Percentiles rank a stretch among this genome's conserved stretches.
These are phyloP conservation scores for Cyprinodon variegatus DNA, from an alignment of 2,113 vertebrate species.

Conservation along the genomic window DNA sequence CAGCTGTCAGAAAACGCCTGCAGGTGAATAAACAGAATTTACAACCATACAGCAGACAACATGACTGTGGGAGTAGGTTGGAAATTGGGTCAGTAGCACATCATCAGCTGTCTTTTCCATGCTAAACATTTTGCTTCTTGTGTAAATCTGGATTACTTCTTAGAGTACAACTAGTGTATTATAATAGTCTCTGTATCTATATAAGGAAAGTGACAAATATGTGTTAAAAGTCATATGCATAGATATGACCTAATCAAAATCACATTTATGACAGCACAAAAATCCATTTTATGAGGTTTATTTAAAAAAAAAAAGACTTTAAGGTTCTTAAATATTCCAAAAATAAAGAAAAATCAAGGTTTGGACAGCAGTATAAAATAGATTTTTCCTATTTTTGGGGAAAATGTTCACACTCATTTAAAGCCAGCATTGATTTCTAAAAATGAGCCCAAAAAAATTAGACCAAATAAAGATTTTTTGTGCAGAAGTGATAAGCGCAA, in stretches of 20 bases:
- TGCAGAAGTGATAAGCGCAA: background rate
- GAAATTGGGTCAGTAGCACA: constrained; percentile 48
- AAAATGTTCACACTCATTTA: background rate
- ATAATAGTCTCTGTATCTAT: constrained; percentile 33
- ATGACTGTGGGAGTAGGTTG: constrained; percentile 43
- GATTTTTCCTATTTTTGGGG: background rate
- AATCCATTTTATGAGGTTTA: background rate
- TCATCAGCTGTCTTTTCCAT: constrained; percentile 16
- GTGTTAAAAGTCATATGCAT: background rate
- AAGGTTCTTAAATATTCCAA: background rate
- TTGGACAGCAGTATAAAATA: background rate
- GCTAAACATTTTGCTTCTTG: background rate
- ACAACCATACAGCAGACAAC: constrained; percentile 50
- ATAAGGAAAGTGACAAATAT: constrained; percentile 8
- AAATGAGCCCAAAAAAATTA: background rate
- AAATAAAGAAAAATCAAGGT: background rate
- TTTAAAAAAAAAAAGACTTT: background rate
- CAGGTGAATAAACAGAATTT: constrained; percentile 62
- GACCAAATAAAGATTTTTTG: background rate
- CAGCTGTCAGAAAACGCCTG: constrained; percentile 62
- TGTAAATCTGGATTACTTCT: constrained; percentile 24
- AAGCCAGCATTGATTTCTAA: background rate
- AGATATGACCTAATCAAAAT: background rate
- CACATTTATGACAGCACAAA: background rate
- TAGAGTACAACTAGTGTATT: constrained; percentile 20